Percentiles rank a stretch among this genome's conserved stretches.
Conservation (phyloP, 2,797 vertebrate genomes). For the Sylvia borin region DNA sequence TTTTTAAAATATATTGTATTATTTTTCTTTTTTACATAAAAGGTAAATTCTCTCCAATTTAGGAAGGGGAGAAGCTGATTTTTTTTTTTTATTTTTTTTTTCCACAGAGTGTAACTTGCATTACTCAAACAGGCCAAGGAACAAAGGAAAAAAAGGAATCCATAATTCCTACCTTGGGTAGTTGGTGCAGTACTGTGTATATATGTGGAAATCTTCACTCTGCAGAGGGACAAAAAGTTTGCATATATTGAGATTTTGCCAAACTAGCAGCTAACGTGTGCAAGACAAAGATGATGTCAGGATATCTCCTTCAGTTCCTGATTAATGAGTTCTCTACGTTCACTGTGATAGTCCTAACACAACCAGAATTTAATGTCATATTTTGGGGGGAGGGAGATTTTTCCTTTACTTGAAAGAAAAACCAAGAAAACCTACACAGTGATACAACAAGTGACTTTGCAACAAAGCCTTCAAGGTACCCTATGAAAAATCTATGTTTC, state of each 20-base stretch:
- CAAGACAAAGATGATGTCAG: background rate
- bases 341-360: background rate
- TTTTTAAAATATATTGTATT: background rate
- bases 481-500: background rate
- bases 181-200: constrained; percentile 96
- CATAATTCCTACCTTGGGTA: constrained; percentile 87
- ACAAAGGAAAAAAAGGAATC: background rate
- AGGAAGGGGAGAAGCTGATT: background rate
- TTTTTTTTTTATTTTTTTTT: no score
- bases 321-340: background rate
- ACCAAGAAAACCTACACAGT: background rate
- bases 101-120: background rate
- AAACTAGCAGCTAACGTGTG: background rate
- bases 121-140: background rate
- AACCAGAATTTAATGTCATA: background rate
- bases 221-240: constrained; percentile 33
- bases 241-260: constrained; percentile 2
- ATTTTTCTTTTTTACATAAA: background rate
- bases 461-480: background rate
- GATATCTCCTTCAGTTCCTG: background rate
- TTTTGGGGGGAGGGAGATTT: background rate
- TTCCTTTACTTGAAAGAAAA: background rate
- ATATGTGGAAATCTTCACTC: constrained; percentile 93
- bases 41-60: background rate
- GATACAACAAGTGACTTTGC: background rate